Percentiles rank a stretch among this genome's conserved stretches.
Evolutionary conservation across 2,797 vertebrate genomes (phyloP).

Genomic region (Pantherophis vulpinus): DNA sequence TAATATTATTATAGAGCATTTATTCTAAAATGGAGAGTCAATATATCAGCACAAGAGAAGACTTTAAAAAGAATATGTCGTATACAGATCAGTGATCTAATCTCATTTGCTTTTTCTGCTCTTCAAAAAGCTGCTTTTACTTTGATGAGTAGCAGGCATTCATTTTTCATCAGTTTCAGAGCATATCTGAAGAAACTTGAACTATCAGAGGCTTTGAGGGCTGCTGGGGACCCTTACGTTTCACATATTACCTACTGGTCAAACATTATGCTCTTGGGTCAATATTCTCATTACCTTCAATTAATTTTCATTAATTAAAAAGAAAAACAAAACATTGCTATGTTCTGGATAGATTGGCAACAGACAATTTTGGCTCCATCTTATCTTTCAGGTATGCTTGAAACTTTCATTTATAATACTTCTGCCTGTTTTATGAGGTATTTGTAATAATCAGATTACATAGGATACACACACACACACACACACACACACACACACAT

Average conservation of each 20-base stretch:
- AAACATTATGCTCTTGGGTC: neutral
- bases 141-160: neutral
- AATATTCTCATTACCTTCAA: neutral
- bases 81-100: neutral
- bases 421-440: neutral
- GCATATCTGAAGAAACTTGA: neutral
- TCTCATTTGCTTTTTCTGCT: neutral
- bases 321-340: constrained; percentile 18
- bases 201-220: neutral
- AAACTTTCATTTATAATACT: neutral
- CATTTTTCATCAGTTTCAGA: constrained; percentile 9
- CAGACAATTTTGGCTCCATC: constrained; percentile 4
- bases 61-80: neutral
- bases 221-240: neutral
- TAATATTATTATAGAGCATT: neutral
- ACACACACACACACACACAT: neutral
- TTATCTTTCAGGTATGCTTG: constrained; percentile 13
- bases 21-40: neutral
- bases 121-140: constrained; percentile 19
- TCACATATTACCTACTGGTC: neutral
- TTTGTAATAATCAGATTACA: constrained; percentile 1
- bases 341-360: constrained; percentile 13
- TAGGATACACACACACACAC: neutral
- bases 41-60: neutral
- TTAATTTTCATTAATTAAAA: neutral